Base-by-base conservation (phyloP, 2,888 invertebrate genomes). In the Scaptomyza tumidula region DNA sequence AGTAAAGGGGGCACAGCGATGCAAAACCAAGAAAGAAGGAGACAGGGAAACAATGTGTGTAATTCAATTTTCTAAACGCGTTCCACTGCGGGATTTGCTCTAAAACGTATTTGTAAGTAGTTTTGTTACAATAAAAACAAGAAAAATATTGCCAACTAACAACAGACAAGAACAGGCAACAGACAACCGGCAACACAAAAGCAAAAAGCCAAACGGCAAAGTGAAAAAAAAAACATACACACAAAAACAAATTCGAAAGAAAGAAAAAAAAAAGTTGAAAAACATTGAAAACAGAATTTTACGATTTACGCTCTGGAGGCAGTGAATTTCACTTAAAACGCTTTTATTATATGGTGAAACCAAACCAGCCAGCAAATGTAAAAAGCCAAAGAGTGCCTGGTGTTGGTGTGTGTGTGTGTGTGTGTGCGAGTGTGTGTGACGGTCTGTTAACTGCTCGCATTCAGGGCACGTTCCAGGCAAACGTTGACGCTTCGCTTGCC, bases 311-410 rank as follows among this genome's bases (percentile, higher is more conserved):
- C 78, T 78, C 69, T 56, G 29, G 55, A 78, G 86, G 84, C 67
- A 81, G 81, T 84, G 83, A 86, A 84, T 84, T 84, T 84, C 83
- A 84, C 83, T 84, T 84, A 86, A 84, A 84, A 84, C 75, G 72
- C 83, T 81, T 84, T 84, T 84, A 86, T 84, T 84, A 83, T 84
- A 83, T 86, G 78, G 78, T 66, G 66, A 53, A 67, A 67, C 69
- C 75, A 70, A 33, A 62, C 63, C 75, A 73, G 63, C 64, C 62
- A 73, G 46, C 64, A 62, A 62, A 78, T 41, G 55, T 55, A 63
- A 55, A 63, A 66, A 58, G 46, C 56, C 41, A 63, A 55, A 62
- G 57, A 19, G 33, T 41, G 44, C 35, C 2, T 24, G 24, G 24
- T 24, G 24, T 24, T 24, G 4, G 44, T 58, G 50, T 58, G 52